Conservation (phyloP, 2,797 vertebrate genomes). For the Arvicola amphibius region DNA sequence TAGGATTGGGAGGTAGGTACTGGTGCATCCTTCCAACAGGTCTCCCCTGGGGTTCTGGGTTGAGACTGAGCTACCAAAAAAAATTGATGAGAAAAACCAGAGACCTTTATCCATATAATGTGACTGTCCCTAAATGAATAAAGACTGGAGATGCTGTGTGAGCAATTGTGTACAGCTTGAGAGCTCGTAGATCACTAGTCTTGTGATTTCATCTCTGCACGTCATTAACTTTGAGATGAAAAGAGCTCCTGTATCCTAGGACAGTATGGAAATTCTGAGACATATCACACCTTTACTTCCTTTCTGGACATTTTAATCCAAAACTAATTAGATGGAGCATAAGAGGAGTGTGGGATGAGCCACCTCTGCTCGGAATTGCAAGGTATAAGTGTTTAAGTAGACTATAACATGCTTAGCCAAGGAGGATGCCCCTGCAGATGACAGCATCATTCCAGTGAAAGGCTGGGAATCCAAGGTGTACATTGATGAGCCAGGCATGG, state of each 20-base stretch:
- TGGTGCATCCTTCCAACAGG: background rate
- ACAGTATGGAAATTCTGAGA: constrained; percentile 28
- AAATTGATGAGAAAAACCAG: background rate
- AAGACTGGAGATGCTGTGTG: background rate
- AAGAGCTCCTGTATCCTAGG: background rate
- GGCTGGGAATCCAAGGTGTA: background rate
- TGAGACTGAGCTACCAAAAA: background rate
- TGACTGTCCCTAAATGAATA: background rate
- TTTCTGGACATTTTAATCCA: constrained; percentile 9
- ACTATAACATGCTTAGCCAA: rapidly evolving
- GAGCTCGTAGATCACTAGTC: background rate
- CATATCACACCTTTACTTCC: background rate
- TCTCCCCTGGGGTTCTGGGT: background rate
- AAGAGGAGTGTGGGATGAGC: background rate
- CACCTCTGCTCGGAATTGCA: background rate
- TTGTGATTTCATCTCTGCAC: background rate
- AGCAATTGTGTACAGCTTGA: background rate
- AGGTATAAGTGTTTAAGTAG: background rate
- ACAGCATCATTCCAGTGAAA: background rate
- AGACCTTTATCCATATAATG: background rate
- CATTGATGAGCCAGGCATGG: too few relatives aligned
- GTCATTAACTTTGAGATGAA: background rate
- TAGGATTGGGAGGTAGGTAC: background rate
- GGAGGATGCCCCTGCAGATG: background rate
- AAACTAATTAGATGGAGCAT: background rate